Evolutionary conservation across 2,797 vertebrate species (phyloP).

Genomic region (Sarcophilus harrisii): DNA sequence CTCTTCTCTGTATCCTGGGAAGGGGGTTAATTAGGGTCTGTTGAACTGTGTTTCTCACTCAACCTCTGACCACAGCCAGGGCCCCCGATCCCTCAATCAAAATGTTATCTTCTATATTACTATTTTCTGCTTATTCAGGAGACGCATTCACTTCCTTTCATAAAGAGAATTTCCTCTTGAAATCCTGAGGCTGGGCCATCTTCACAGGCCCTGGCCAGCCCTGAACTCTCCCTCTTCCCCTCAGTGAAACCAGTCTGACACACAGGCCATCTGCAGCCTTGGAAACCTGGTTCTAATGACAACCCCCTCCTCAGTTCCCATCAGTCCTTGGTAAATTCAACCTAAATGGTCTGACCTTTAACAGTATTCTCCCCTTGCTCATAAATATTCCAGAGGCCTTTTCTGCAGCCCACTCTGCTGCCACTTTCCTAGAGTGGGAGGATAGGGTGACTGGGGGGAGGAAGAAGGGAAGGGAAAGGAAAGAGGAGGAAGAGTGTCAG

Average conservation of each 20-base stretch:
- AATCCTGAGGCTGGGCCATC: neutral
- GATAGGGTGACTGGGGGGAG: no score
- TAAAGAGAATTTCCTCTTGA: neutral
- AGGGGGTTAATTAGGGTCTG: no score
- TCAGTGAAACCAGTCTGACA: no score
- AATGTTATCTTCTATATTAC: neutral
- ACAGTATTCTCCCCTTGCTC: neutral
- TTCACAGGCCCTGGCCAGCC: neutral
- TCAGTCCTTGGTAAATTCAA: neutral
- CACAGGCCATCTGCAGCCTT: neutral
- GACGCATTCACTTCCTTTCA: neutral
- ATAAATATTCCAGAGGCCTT: conserved; percentile 30
- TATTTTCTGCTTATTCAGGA: neutral
- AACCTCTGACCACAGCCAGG: neutral
- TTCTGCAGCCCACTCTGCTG: neutral
- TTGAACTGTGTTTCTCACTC: neutral
- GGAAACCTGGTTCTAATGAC: neutral
- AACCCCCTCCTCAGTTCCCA: neutral
- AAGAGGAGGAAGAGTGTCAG: no score
- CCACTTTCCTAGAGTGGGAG: neutral
- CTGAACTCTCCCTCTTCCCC: no score
- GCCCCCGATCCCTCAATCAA: neutral
- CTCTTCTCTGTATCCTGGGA: no score
- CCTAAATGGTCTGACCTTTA: neutral
- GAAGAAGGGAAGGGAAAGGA: no score